Evolutionary conservation across 2,113 vertebrate genomes (phyloP).

Genomic region (Sinocyclocheilus rhinocerous): DNA sequence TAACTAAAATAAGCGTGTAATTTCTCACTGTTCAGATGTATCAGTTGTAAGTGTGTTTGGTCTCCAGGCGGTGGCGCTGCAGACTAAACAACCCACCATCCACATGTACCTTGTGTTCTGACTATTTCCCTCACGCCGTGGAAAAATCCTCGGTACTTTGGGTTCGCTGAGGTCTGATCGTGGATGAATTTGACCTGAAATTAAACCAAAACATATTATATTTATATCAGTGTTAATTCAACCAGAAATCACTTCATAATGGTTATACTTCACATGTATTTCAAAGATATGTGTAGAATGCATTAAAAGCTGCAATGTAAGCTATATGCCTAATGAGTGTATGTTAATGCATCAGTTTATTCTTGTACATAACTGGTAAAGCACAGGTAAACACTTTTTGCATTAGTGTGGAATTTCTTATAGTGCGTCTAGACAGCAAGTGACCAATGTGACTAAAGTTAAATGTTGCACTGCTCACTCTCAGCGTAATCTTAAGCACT

Average conservation of each 20-base stretch:
- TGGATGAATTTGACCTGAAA: constrained; percentile 96
- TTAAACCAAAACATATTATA: not conserved
- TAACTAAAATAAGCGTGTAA: not conserved
- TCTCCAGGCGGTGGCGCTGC: constrained; percentile 11
- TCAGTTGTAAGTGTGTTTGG: not conserved
- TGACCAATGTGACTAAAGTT: not conserved
- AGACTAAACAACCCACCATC: not conserved
- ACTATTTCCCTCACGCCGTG: constrained; percentile 93
- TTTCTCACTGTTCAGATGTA: not conserved
- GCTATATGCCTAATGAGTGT: not conserved
- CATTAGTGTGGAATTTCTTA: not conserved
- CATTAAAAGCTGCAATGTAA: not conserved
- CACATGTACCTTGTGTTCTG: constrained; percentile 54
- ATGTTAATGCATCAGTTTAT: not conserved
- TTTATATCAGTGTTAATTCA: not conserved
- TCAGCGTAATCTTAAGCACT: not conserved
- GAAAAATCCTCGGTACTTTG: constrained; percentile 93
- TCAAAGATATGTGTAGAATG: not conserved
- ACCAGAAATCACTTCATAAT: no score
- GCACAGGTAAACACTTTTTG: not conserved
- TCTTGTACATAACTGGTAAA: not conserved
- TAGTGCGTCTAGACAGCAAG: not conserved
- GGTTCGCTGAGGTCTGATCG: constrained; percentile 90
- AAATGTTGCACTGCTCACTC: not conserved
- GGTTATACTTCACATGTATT: not conserved